These are phyloP conservation scores for Hemibagrus guttatus DNA, from an alignment of 2,797 vertebrate genomes.

Conservation along the genomic window DNA sequence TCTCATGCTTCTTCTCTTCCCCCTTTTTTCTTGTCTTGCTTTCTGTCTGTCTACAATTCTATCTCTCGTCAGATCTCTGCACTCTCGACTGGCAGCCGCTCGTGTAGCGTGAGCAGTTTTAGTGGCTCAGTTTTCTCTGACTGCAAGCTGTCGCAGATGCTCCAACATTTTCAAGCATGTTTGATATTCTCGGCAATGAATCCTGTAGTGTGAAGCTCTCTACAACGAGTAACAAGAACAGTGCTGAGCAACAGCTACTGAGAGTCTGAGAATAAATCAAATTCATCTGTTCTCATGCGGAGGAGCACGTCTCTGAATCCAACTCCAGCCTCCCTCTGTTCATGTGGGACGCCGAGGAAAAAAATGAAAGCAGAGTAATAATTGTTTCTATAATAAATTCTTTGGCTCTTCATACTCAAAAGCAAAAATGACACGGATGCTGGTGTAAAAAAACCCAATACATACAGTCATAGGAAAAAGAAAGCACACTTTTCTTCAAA, in stretches of 20 bases:
- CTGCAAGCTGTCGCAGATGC: conserved; percentile 26
- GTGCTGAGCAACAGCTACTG: conserved; percentile 14
- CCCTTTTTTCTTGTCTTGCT: background rate
- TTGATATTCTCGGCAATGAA: background rate
- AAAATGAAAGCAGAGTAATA: background rate
- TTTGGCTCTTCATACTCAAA: background rate
- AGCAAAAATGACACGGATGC: background rate
- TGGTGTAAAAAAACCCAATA: background rate
- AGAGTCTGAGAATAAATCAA: background rate
- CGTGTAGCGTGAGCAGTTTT: background rate
- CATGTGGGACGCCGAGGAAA: background rate
- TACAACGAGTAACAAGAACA: background rate
- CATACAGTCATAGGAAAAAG: background rate
- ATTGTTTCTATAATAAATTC: background rate
- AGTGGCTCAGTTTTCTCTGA: background rate
- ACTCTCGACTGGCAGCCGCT: background rate
- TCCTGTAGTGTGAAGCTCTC: conserved; percentile 1
- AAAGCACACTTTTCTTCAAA: too few species aligned
- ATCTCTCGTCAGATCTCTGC: background rate
- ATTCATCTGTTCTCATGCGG: conserved; percentile 11
- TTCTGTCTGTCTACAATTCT: background rate
- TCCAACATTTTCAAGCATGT: background rate
- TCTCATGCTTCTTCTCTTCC: too few species aligned
- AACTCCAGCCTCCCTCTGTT: background rate
- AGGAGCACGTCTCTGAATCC: background rate